Evolutionary conservation across 2,888 invertebrate species (phyloP).

Genomic region (Drosophila longiperda): DNA sequence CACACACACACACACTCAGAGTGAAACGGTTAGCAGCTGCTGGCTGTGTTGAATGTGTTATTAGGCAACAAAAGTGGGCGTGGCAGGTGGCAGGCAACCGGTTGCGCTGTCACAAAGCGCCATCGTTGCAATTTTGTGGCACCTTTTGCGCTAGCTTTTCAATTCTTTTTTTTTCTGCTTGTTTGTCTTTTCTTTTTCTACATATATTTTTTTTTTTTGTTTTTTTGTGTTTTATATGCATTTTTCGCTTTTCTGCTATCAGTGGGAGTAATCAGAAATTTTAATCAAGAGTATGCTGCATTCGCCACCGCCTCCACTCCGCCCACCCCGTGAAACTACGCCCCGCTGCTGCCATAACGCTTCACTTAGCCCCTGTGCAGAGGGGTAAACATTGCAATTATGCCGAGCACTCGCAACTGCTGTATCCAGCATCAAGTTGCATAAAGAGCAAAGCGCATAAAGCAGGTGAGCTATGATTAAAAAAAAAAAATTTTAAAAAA

Average conservation of each 20-base stretch:
- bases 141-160: slow-evolving; percentile 57
- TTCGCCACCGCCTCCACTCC: slow-evolving; percentile 7
- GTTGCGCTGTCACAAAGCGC: slow-evolving; percentile 71
- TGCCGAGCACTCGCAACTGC: slow-evolving; percentile 55
- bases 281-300: slow-evolving; percentile 69
- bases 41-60: slow-evolving; percentile 65
- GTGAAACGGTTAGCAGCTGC: slow-evolving; percentile 44
- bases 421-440: slow-evolving; percentile 36
- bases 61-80: slow-evolving; percentile 54
- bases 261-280: slow-evolving; percentile 78
- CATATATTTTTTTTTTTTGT: slow-evolving; percentile 41
- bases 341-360: slow-evolving; percentile 64
- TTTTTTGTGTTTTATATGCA: slow-evolving; percentile 57
- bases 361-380: slow-evolving; percentile 70
- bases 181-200: slow-evolving; percentile 24
- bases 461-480: slow-evolving; percentile 72
- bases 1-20: neutral
- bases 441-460: slow-evolving; percentile 58
- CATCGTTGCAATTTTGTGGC: slow-evolving; percentile 76
- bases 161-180: slow-evolving; percentile 7
- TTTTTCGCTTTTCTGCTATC: slow-evolving; percentile 66
- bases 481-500: slow-evolving; percentile 37
- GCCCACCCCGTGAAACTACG: slow-evolving; percentile 32
- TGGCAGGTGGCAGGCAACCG: slow-evolving; percentile 15
- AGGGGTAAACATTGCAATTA: slow-evolving; percentile 77